Evolutionary conservation across 1,140 invertebrate genomes (phyloP).

Genomic region (Drosophila funebris): DNA sequence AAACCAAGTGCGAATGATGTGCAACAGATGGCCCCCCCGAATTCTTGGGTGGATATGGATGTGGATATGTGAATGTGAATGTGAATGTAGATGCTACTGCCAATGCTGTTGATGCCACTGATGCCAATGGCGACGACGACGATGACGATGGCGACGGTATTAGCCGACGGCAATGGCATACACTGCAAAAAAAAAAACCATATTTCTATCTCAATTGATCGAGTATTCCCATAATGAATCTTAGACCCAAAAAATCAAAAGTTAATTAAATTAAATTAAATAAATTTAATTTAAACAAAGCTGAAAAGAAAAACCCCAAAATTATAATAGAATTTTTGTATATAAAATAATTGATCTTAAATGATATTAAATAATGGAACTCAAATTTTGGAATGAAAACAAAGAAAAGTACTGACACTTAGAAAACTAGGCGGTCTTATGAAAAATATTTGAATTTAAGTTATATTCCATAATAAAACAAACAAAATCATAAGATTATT

Average conservation of each 20-base stretch:
- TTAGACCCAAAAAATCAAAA: constrained; percentile 1
- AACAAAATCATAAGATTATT: no score
- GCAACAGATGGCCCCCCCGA: constrained; percentile 76
- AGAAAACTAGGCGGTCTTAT: no score
- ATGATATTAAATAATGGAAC: no score
- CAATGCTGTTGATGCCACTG: constrained; percentile 10
- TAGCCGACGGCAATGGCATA: constrained; percentile 34
- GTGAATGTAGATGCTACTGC: constrained; percentile 1
- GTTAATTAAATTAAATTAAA: not conserved
- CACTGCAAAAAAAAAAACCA: constrained; percentile 35
- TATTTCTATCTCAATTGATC: no score
- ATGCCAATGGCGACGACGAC: constrained; percentile 26
- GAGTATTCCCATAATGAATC: no score
- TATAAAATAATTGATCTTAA: no score
- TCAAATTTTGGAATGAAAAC: no score
- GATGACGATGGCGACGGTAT: constrained; percentile 40
- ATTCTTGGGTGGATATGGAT: constrained; percentile 46
- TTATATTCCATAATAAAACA: no score
- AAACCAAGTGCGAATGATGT: constrained; percentile 81
- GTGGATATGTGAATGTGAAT: not conserved
- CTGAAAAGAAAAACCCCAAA: not conserved
- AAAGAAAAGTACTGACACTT: no score
- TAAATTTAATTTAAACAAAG: not conserved
- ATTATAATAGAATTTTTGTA: no score
- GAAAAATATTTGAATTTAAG: no score